Evolutionary conservation across 2,113 vertebrate genomes (phyloP).

Genomic region (Castor canadensis): DNA sequence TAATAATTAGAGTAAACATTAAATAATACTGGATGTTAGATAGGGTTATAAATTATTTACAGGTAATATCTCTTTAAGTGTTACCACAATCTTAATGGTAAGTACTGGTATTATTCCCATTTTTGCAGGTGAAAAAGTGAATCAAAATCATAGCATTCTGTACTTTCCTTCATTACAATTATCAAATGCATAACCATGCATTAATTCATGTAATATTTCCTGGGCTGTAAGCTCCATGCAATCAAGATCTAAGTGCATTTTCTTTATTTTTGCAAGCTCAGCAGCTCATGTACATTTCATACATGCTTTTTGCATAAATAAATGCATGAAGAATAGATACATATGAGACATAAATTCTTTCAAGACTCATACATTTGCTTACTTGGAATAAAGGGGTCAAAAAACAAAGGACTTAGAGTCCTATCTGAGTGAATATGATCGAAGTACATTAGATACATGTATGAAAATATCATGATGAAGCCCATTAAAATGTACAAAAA

Average conservation of each 20-base stretch:
- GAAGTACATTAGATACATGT: too few relatives aligned
- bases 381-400: not conserved
- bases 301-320: not conserved
- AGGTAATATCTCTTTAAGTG: not conserved
- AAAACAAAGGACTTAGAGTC: not conserved
- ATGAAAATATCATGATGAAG: too few relatives aligned
- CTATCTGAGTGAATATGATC: too few relatives aligned
- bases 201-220: not conserved
- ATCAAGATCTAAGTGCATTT: not conserved
- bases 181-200: not conserved
- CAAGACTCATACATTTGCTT: not conserved
- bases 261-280: not conserved
- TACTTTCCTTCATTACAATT: not conserved
- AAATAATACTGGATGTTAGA: not conserved
- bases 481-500: too few relatives aligned
- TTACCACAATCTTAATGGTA: not conserved
- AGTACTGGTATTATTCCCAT: not conserved
- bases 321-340: not conserved
- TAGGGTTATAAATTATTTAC: not conserved
- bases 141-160: not conserved
- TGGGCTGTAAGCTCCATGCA: not conserved
- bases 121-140: not conserved
- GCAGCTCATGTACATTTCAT: not conserved
- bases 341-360: not conserved
- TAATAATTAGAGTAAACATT: not conserved